Evolutionary conservation across 2,797 vertebrate species (phyloP), one percentile per base, ranked within the genome.

Genomic region (Parauchenoglanis ngamensis): DNA sequence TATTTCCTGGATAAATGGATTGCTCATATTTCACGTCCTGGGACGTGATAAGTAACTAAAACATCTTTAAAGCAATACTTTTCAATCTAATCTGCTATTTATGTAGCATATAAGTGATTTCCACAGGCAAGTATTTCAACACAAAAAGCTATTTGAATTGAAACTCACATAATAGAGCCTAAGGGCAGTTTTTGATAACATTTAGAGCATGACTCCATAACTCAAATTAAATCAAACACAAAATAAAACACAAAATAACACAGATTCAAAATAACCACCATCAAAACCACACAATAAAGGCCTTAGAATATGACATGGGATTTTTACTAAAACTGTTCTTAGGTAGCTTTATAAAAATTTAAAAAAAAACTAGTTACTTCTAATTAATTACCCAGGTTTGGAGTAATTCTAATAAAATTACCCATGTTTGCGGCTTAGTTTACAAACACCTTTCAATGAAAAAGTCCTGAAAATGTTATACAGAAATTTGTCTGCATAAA

Each of bases 1-100:
- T 94, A 95, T 92, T 89, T 88, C 76, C 52, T 0, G 85, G 89
- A 91, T 72, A 83, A 88, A 90, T 85, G 44, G 86, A 89, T 90
- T 79, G 89, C 86, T 88, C 54, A 85, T 77, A 63, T 76, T 68
- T 89, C 65, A 40, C 84, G 83, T 57, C 25, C 46, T 6, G 25
- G 5, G 12, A 46, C 10, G 40, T 73, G 21, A 72, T 72, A 72
- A 72, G 35, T 23, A 13, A 31, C 31, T 10, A 49, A 25, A 46
- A 75, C 46, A 54, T 76, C 25, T 23, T 52, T 54, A 78, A 19
- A n/a, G 25, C 73, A 76, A 28, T 76, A 52, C 25, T 49, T 70
- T 70, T 70, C 2, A 21, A 40, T 70, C 31, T 19, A 40, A 35
- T 70, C 67, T 70, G 6, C 17, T 31, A 35, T 11, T 28, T 68